phyloP scores from a whole-genome alignment of 2,797 vertebrate species.

The Sphaeramia orbicularis region DNA sequence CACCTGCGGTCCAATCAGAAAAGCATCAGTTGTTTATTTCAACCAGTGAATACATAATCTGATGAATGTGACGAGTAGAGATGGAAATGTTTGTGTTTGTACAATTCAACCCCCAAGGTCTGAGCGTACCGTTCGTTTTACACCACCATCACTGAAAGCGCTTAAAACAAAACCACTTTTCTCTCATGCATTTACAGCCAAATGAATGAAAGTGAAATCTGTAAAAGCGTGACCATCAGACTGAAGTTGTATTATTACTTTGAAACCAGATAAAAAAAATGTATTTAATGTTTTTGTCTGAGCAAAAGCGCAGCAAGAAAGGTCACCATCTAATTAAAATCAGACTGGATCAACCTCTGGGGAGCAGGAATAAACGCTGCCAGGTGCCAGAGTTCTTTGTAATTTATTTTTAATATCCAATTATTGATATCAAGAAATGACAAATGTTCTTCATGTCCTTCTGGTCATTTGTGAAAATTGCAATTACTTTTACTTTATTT shows the following conservation, averaged over 20 bases:
- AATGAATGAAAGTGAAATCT: constrained; percentile 3
- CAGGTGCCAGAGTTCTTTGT: too few species aligned
- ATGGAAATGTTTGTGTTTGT: background rate
- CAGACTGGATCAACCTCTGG: background rate
- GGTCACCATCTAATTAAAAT: background rate
- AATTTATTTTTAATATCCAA: too few species aligned
- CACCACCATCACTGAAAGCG: constrained; percentile 4
- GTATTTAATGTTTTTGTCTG: background rate
- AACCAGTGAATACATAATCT: constrained; percentile 16
- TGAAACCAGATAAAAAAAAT: too few species aligned
- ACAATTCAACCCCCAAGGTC: constrained; percentile 11
- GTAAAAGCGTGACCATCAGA: too few species aligned
- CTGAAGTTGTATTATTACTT: too few species aligned
- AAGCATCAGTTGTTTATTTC: constrained; percentile 14
- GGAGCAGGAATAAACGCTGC: background rate
- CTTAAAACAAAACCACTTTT: background rate
- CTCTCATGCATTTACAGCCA: constrained; percentile 11
- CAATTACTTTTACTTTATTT: too few species aligned
- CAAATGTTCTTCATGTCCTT: too few species aligned
- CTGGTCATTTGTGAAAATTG: too few species aligned
- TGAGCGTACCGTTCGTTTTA: constrained; percentile 1
- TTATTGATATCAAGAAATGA: too few species aligned
- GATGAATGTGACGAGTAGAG: constrained; percentile 18
- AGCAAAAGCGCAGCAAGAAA: background rate
- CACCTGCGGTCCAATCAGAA: background rate